Conservation (phyloP, 2,113 vertebrate genomes). For the Bubo blakistoni region DNA sequence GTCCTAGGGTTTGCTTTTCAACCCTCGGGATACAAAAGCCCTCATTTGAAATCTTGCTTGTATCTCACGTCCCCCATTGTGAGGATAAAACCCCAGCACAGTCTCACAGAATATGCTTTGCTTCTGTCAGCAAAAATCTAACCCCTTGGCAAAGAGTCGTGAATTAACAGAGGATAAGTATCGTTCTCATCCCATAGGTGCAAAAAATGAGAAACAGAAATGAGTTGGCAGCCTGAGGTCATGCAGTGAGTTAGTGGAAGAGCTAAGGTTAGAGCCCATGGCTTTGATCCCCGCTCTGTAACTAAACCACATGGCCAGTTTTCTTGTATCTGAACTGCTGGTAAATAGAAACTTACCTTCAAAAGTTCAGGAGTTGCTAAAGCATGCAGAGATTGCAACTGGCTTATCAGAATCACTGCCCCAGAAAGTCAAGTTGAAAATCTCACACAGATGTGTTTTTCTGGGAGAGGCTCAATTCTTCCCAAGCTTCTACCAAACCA, state of each 20-base stretch:
- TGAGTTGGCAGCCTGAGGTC: neutral
- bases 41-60: conserved; percentile 2
- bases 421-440: neutral
- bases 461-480: neutral
- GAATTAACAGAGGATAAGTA: conserved; percentile 6
- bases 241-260: neutral
- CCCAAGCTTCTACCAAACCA: neutral
- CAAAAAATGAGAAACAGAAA: conserved; percentile 36
- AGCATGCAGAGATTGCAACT: neutral
- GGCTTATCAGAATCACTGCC: neutral
- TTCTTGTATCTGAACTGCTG: neutral
- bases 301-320: neutral
- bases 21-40: neutral
- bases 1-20: conserved; percentile 8
- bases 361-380: neutral
- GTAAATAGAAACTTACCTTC: neutral
- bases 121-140: conserved; percentile 31
- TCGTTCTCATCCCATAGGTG: neutral
- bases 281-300: neutral
- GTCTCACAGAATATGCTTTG: neutral
- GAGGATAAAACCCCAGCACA: neutral
- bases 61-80: neutral
- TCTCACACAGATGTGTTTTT: neutral
- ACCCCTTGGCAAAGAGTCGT: neutral
- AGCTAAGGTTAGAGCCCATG: neutral